Conservation (phyloP, 1,140 invertebrate species). For the Apolygus lucorum region DNA sequence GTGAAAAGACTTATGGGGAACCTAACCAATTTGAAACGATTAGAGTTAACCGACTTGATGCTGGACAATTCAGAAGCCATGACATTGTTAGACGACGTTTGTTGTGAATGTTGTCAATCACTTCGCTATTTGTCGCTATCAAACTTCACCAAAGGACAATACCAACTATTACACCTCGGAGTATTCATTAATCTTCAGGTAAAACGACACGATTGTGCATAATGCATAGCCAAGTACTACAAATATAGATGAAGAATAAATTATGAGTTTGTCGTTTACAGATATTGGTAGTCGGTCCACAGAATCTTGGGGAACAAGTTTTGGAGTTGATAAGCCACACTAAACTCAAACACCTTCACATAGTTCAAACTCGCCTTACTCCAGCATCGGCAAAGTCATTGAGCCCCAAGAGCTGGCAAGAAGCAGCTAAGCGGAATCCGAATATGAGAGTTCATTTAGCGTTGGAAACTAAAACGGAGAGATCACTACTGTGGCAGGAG, state of each 20-base stretch:
- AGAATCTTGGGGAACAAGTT: conserved; percentile 70
- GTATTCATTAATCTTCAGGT: conserved; percentile 66
- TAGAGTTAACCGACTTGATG: conserved; percentile 69
- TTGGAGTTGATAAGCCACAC: conserved; percentile 58
- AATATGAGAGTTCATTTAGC: conserved; percentile 41
- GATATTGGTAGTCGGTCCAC: conserved; percentile 64
- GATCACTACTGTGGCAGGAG: conserved; percentile 45
- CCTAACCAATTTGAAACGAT: conserved; percentile 49
- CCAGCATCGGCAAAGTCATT: conserved; percentile 34
- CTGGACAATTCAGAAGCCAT: conserved; percentile 59
- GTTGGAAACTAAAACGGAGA: conserved; percentile 31
- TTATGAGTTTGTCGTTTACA: too few species aligned
- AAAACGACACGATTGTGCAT: conserved; percentile 30
- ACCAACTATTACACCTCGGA: conserved; percentile 65
- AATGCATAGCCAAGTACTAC: too few species aligned
- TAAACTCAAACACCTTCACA: conserved; percentile 58
- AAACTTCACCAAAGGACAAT: conserved; percentile 64
- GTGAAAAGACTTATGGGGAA: conserved; percentile 62
- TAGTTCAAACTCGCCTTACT: conserved; percentile 57
- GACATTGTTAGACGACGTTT: conserved; percentile 65
- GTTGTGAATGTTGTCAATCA: conserved; percentile 52
- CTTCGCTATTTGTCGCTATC: conserved; percentile 57
- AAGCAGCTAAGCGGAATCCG: conserved; percentile 37
- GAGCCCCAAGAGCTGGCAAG: conserved; percentile 38
- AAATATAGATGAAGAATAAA: too few species aligned